Conservation (phyloP, 2,888 invertebrate genomes). For the Catocala fraxini region DNA sequence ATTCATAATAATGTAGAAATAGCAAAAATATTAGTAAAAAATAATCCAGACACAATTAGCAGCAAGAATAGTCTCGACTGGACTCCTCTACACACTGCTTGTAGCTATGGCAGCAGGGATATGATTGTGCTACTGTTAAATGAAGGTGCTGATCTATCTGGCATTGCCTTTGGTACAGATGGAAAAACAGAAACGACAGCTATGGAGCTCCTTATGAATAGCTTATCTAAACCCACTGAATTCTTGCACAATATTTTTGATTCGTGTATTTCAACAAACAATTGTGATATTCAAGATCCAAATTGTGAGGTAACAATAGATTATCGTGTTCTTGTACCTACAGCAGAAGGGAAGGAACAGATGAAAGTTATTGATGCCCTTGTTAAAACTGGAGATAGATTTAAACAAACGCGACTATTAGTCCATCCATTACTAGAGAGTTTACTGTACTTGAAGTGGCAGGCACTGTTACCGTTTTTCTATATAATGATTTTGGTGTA, state of each 20-base stretch:
- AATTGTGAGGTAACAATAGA: slow-evolving; percentile 74
- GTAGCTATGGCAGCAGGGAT: slow-evolving; percentile 71
- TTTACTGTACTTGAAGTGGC: slow-evolving; percentile 84
- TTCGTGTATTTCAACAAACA: slow-evolving; percentile 72
- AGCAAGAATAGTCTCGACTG: slow-evolving; percentile 34
- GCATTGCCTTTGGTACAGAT: slow-evolving; percentile 19
- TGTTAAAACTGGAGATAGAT: slow-evolving; percentile 74
- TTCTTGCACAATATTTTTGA: slow-evolving; percentile 80
- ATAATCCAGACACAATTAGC: slow-evolving; percentile 65
- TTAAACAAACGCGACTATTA: slow-evolving; percentile 72
- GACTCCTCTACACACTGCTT: slow-evolving; percentile 69
- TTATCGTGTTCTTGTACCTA: slow-evolving; percentile 71
- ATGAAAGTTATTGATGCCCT: slow-evolving; percentile 81
- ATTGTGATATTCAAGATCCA: slow-evolving; percentile 57
- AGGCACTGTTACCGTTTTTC: slow-evolving; percentile 78
- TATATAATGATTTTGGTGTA: slow-evolving; percentile 75
- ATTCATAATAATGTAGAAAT: slow-evolving; percentile 63
- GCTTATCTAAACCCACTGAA: slow-evolving; percentile 75
- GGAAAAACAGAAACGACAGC: slow-evolving; percentile 59
- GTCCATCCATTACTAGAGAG: slow-evolving; percentile 85
- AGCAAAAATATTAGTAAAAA: slow-evolving; percentile 62
- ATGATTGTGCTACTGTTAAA: slow-evolving; percentile 71
- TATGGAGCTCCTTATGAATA: slow-evolving; percentile 77
- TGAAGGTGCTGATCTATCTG: slow-evolving; percentile 66
- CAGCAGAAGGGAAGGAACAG: slow-evolving; percentile 63